These are phyloP conservation scores for Aspidapion aeneum DNA, from an alignment of 2,888 invertebrate genomes.

Conservation along the genomic window DNA sequence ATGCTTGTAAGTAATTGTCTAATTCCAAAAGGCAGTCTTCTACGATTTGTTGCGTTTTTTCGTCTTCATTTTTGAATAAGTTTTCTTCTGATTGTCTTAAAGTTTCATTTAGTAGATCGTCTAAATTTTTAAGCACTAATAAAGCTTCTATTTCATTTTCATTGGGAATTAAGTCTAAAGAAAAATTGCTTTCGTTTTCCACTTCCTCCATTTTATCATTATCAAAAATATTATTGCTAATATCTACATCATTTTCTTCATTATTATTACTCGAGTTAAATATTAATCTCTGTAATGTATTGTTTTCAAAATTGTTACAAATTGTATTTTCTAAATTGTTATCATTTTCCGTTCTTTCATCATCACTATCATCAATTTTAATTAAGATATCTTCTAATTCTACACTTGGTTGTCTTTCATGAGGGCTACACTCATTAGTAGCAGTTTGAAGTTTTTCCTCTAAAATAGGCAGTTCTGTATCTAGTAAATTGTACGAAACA, in stretches of 20 bases:
- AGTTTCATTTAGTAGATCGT: slow-evolving; percentile 53
- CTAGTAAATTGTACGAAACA: slow-evolving; percentile 40
- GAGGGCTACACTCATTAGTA: slow-evolving; percentile 10
- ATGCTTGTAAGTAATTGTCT: slow-evolving; percentile 52
- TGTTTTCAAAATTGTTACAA: background rate
- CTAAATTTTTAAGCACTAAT: slow-evolving; percentile 56
- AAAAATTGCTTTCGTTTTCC: slow-evolving; percentile 10
- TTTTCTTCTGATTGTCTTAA: slow-evolving; percentile 37
- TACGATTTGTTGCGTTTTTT: slow-evolving; percentile 25
- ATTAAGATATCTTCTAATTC: slow-evolving; percentile 46
- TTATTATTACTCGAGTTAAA: background rate
- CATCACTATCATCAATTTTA: slow-evolving; percentile 33
- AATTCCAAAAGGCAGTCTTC: slow-evolving; percentile 50
- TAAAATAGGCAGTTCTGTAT: slow-evolving; percentile 43
- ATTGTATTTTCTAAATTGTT: background rate
- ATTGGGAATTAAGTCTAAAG: slow-evolving; percentile 22
- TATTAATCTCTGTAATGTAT: background rate
- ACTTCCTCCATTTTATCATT: slow-evolving; percentile 9
- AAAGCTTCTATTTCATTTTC: slow-evolving; percentile 41
- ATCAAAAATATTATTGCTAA: no score
- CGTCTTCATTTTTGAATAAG: slow-evolving; percentile 36
- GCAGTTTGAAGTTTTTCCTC: slow-evolving; percentile 42
- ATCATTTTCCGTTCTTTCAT: background rate
- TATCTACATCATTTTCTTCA: slow-evolving; percentile 4
- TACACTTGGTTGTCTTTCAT: slow-evolving; percentile 30